Evolutionary conservation across 2,113 vertebrate species (phyloP).

Genomic region (Philantomba maxwellii): DNA sequence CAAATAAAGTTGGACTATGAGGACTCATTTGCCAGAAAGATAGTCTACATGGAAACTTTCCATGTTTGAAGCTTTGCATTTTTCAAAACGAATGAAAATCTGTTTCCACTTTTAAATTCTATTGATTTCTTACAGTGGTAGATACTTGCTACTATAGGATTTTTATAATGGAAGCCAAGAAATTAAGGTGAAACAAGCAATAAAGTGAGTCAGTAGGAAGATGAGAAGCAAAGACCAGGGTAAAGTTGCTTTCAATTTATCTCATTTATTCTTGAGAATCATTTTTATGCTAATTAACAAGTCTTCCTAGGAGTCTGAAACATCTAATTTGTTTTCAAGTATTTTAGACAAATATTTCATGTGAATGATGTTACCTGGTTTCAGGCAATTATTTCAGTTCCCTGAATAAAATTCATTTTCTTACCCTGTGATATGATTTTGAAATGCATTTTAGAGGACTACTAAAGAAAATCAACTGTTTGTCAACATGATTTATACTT

Average conservation of each 20-base stretch:
- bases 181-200: not conserved
- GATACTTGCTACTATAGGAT: not conserved
- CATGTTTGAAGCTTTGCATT: not conserved
- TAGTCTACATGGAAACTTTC: not conserved
- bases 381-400: not conserved
- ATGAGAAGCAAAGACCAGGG: not conserved
- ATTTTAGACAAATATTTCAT: conserved; percentile 1
- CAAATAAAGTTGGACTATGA: not conserved
- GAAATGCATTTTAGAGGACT: not conserved
- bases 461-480: not conserved
- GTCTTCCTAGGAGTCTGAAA: not conserved
- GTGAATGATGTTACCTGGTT: not conserved
- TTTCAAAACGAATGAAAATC: not conserved
- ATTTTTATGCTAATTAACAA: not conserved
- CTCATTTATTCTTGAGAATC: not conserved
- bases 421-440: not conserved
- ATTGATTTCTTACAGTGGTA: not conserved
- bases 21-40: not conserved
- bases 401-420: not conserved
- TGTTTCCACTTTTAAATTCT: not conserved
- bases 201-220: not conserved
- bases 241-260: not conserved
- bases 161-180: not conserved
- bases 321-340: conserved; percentile 15
- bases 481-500: not conserved